These are phyloP conservation scores for Vireo griseus DNA, from an alignment of 2,797 vertebrate species.

Conservation along the genomic window DNA sequence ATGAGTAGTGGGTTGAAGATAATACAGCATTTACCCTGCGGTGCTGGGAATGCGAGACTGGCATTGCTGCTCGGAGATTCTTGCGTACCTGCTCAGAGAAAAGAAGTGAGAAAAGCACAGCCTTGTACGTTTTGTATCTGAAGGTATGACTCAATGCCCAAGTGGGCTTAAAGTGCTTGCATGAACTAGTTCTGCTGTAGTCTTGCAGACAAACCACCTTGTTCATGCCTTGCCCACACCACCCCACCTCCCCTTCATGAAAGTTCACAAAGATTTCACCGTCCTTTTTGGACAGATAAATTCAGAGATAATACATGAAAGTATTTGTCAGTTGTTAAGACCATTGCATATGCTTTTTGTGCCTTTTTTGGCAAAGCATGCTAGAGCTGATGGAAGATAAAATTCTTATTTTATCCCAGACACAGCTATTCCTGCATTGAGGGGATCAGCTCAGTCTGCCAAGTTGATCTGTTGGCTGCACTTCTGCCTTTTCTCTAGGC, in stretches of 20 bases:
- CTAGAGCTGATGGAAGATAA: background rate
- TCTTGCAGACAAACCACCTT: background rate
- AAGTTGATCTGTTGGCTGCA: background rate
- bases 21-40: fast-evolving
- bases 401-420: background rate
- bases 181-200: background rate
- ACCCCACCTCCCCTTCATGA: background rate
- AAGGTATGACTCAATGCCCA: background rate
- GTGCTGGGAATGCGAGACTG: fast-evolving
- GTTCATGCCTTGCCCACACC: background rate
- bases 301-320: background rate
- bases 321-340: background rate
- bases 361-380: background rate
- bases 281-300: background rate
- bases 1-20: background rate
- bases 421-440: background rate
- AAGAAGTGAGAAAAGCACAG: background rate
- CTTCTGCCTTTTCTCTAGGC: background rate
- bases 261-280: background rate
- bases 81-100: background rate
- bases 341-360: background rate
- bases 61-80: background rate
- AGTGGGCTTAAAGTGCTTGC: background rate
- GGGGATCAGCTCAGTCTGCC: background rate
- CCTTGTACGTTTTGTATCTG: background rate